Percentiles rank a stretch among this genome's conserved stretches.
Conservation (phyloP, 2,888 invertebrate species). For the Poecilus cupreus region DNA sequence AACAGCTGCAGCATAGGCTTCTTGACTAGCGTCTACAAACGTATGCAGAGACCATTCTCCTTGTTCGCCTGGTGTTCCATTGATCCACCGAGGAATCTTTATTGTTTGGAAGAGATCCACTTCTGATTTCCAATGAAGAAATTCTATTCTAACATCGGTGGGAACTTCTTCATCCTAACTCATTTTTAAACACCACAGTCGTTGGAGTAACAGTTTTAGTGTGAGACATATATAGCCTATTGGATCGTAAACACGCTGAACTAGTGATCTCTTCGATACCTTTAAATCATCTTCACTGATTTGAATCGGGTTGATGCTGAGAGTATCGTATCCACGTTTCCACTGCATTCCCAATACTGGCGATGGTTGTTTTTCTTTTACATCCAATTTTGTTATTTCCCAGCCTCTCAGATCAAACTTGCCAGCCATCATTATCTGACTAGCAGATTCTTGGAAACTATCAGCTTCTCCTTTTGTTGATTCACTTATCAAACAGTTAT, state of each 20-base stretch:
- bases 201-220: conserved; percentile 63
- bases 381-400: neutral
- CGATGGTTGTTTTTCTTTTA: neutral
- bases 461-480: too few species aligned
- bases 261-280: conserved; percentile 46
- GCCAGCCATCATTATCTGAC: too few species aligned
- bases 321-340: neutral
- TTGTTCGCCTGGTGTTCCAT: conserved; percentile 11
- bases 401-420: neutral
- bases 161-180: too few species aligned
- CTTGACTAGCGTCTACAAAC: neutral
- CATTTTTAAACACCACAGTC: too few species aligned
- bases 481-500: conserved; percentile 61
- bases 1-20: neutral
- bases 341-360: neutral
- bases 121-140: too few species aligned
- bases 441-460: neutral
- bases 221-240: too few species aligned
- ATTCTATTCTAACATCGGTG: too few species aligned
- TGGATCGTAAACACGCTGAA: too few species aligned
- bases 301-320: conserved; percentile 30
- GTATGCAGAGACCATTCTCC: conserved; percentile 6
- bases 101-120: neutral
- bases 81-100: neutral
- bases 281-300: conserved; percentile 20